Base-by-base conservation (phyloP, 2,888 invertebrate species). In the Nyleta sp. region DNA sequence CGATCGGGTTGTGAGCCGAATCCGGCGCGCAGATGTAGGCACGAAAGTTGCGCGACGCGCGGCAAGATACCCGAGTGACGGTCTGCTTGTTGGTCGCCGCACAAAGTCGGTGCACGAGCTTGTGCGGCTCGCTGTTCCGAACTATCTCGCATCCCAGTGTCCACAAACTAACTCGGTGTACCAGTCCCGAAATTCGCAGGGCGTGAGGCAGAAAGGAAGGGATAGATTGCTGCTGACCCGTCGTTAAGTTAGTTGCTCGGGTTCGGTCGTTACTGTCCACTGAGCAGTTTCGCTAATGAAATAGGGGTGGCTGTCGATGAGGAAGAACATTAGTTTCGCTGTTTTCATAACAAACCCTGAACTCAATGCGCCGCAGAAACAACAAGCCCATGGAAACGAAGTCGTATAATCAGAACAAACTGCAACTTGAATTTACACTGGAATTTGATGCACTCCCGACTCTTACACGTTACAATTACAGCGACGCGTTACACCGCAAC, bases 281-380 rank as follows among this genome's bases (percentile, higher is more conserved):
- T 75, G 83, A 81, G 81, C 84, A 88, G 88, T 88, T 88, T 84
- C 82, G 83, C 87, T 88, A 88, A 89, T 89, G 88, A 88, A 88
- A 87, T 86, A 76, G 76, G 78, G 80, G 65, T 71, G 71, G 78
- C 72, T 78, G 64, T 48, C 73, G 68, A 76, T 60, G 72, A 70
- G 75, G 78, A 80, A 81, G 80, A 84, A 82, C 79, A 78, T 74
- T 65, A 67, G 59, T 78, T 70, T 53, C 53, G 24, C 62, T 65
- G 28, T 68, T 77, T 77, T 72, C 72, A 72, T 77, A 72, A 77
- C 55, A 71, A 71, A 71, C 55, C 71, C 50, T 52, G 53, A 64
- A 67, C 62, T 77, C 53, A 33, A 65, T 65, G 50, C 46, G 53
- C 35, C 33, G 44, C 44, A 50, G 67, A 59, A 55, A 60, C 70